Base-by-base conservation (phyloP, 2,797 vertebrate species). In the Podarcis lilfordi region DNA sequence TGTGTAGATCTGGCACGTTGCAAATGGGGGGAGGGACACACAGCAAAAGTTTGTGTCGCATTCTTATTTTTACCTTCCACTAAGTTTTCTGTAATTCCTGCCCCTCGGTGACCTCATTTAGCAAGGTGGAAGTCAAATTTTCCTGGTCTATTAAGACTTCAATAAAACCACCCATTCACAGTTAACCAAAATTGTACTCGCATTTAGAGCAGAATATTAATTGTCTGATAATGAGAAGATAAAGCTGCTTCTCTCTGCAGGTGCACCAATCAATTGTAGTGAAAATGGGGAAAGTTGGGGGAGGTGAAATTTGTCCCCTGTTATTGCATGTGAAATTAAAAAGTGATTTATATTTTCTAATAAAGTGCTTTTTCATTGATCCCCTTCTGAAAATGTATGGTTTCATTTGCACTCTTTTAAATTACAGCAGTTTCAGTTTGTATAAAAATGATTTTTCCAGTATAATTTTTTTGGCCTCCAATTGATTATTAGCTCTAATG, bases 161-260 rank as follows among this genome's bases (percentile, higher is more conserved):
- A 98, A 96, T 98, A 97, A 97, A 88, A 95, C 97, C 91, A 96
- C 98, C 97, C 94, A 91, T 98, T 97, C 97, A 98, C 97, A 97
- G 97, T 97, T 97, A 97, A 97, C 96, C 92, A 96, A 96, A 97
- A 98, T 96, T 98, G 97, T 97, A 98, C 97, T 98, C 97, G 97
- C 97, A 97, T 97, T 98, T 97, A 97, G 96, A 96, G 91, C 94
- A 97, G 98, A 98, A 98, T 98, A 98, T 98, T 99, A 99, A 99
- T 98, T 98, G 98, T 97, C 96, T 97, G 97, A 98, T 98, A 98
- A 98, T 97, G 97, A 98, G 97, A 97, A 96, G 97, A 98, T 98
- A 98, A 98, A 97, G 94, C 94, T 93, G 88, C 92, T 96, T 96
- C 96, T 97, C 96, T 96, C 96, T 95, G 96, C 97, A 98, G 97